Evolutionary conservation across 1,140 invertebrate genomes (phyloP).

Genomic region (Ooceraea biroi): DNA sequence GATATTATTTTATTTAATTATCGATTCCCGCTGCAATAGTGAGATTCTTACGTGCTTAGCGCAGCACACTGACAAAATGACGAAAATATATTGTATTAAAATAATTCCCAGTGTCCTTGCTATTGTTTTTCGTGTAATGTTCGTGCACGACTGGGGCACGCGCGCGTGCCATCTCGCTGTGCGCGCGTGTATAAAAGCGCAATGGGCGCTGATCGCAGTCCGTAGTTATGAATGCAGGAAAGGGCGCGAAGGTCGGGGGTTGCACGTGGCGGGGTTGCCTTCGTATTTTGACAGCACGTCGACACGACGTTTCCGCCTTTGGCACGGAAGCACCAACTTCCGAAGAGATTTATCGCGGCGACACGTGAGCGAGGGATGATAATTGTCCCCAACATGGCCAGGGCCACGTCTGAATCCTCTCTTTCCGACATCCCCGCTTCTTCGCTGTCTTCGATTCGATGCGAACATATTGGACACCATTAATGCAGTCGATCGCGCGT

Average conservation of each 20-base stretch:
- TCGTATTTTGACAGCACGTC: slow-evolving; percentile 83
- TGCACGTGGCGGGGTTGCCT: slow-evolving; percentile 77
- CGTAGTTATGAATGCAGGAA: slow-evolving; percentile 70
- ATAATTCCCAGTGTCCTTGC: neutral
- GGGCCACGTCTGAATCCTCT: slow-evolving; percentile 14
- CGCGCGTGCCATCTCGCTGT: slow-evolving; percentile 1
- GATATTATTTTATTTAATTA: too few species aligned
- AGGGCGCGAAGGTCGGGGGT: slow-evolving; percentile 80
- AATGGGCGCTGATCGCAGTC: slow-evolving; percentile 44
- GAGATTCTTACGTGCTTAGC: too few species aligned
- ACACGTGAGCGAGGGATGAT: slow-evolving; percentile 68
- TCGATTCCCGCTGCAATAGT: too few species aligned
- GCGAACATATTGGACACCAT: neutral
- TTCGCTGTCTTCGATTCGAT: neutral
- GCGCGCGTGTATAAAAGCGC: slow-evolving; percentile 58
- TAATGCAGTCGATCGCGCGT: neutral
- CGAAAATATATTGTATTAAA: neutral
- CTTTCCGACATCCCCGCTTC: neutral
- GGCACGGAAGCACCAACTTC: slow-evolving; percentile 69
- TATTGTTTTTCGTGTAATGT: slow-evolving; percentile 34
- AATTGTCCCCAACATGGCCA: slow-evolving; percentile 65
- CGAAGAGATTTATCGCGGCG: slow-evolving; percentile 74
- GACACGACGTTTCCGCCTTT: slow-evolving; percentile 80
- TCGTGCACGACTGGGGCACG: slow-evolving; percentile 29
- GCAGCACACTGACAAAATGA: neutral